phyloP scores from a whole-genome alignment of 37 sponge, comb jelly and placozoan species.

The Diacarnus erythraeanus region DNA sequence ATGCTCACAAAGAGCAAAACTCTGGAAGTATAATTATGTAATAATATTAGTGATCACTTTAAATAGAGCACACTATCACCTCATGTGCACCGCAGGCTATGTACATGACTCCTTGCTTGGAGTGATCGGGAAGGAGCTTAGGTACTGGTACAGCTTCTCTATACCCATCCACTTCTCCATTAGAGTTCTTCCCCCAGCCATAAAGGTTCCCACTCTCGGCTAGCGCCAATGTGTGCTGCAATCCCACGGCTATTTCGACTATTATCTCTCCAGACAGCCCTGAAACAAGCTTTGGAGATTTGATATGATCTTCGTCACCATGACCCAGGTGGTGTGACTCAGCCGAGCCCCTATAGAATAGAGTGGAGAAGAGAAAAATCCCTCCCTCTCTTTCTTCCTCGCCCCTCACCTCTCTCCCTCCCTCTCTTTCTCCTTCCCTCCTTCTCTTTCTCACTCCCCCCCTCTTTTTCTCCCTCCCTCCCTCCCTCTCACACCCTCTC shows the following conservation, averaged over 20 bases:
- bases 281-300: conserved; percentile 51
- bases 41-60: not conserved
- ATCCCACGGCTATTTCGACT: conserved; percentile 55
- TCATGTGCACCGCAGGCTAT: conserved; percentile 51
- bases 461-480: too few species aligned
- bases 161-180: conserved; percentile 52
- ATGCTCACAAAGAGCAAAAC: conserved; percentile 58
- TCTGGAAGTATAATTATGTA: conserved; percentile 48
- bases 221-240: conserved; percentile 57
- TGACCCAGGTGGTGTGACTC: conserved; percentile 73
- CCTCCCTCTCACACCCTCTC: not conserved
- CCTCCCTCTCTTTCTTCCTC: not conserved
- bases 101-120: conserved; percentile 39
- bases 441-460: too few species aligned
- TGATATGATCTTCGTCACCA: conserved; percentile 49
- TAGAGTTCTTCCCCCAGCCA: conserved; percentile 83
- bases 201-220: conserved; percentile 69
- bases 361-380: too few species aligned
- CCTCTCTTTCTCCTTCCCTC: not conserved
- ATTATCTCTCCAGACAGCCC: conserved; percentile 51
- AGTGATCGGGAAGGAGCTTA: conserved; percentile 28
- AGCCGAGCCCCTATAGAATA: conserved; percentile 78
- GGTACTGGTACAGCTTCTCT: conserved; percentile 52
- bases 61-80: too few species aligned
- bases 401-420: not conserved